A percentile compares a stretch with the other conserved stretches of the same genome.
Evolutionary conservation across 1,140 invertebrate species (phyloP).

Genomic region (Plutomurus gul): DNA sequence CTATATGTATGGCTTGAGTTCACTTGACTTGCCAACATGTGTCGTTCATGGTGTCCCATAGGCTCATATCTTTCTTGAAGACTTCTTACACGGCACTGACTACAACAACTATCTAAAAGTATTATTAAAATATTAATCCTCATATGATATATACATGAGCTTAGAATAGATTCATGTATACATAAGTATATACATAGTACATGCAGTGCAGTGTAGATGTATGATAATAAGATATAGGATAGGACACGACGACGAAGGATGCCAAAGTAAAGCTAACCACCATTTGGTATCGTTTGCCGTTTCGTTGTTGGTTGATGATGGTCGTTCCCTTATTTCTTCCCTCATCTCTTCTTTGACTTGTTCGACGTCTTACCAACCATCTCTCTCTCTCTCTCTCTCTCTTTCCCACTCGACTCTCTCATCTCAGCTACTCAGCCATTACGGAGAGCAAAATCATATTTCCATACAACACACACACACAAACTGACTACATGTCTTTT

Average conservation of each 20-base stretch:
- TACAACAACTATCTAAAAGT: neutral
- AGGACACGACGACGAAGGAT: neutral
- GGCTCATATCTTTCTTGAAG: neutral
- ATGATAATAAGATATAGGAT: too few species aligned
- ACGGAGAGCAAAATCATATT: conserved; percentile 24
- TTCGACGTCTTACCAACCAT: neutral
- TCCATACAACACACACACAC: conserved; percentile 19
- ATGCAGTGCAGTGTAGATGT: too few species aligned
- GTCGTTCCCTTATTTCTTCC: conserved; percentile 7
- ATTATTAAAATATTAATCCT: too few species aligned
- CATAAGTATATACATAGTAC: too few species aligned
- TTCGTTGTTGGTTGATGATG: neutral
- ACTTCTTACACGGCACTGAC: neutral
- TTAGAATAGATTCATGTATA: too few species aligned
- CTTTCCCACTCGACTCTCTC: neutral
- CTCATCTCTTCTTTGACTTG: neutral
- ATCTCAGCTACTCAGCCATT: neutral
- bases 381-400: neutral
- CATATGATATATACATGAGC: too few species aligned
- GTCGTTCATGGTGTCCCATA: neutral
- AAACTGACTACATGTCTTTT: neutral
- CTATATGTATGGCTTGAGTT: neutral
- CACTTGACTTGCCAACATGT: too few species aligned
- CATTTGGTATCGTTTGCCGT: too few species aligned
- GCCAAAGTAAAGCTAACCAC: neutral